Evolutionary conservation across 2,888 invertebrate species (phyloP).

Genomic region (Drosophila recens): DNA sequence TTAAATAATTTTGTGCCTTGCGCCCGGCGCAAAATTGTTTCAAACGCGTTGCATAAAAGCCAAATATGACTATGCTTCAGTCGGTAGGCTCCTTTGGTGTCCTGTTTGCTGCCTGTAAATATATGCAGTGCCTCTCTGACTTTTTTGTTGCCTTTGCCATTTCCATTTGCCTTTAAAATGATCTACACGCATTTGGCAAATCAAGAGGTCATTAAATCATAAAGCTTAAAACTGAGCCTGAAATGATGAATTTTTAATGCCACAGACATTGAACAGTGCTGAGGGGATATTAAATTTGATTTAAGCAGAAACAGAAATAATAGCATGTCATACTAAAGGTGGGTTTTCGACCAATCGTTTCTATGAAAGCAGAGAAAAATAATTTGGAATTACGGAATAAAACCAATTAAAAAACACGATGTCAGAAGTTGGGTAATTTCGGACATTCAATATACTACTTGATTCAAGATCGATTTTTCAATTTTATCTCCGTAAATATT

Average conservation of each 20-base stretch:
- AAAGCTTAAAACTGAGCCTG: conserved; percentile 22
- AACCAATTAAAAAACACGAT: too few relatives aligned
- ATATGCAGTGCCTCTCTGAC: conserved; percentile 41
- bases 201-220: conserved; percentile 75
- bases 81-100: conserved; percentile 31
- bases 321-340: too few relatives aligned
- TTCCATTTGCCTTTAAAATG: conserved; percentile 32
- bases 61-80: conserved; percentile 59
- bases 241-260: conserved; percentile 20
- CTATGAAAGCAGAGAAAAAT: too few relatives aligned
- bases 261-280: not conserved
- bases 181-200: conserved; percentile 61
- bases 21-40: conserved; percentile 58
- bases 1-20: conserved; percentile 72
- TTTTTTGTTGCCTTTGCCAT: not conserved
- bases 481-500: too few relatives aligned
- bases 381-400: too few relatives aligned
- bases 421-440: too few relatives aligned
- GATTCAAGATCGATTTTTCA: too few relatives aligned
- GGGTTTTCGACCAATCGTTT: too few relatives aligned
- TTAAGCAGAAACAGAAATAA: not conserved
- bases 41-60: conserved; percentile 67
- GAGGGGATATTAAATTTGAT: too few relatives aligned
- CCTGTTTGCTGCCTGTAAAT: conserved; percentile 58
- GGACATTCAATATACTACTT: too few relatives aligned